phyloP scores from a whole-genome alignment of 2,888 invertebrate genomes.

The Epirrhoe tristata region DNA sequence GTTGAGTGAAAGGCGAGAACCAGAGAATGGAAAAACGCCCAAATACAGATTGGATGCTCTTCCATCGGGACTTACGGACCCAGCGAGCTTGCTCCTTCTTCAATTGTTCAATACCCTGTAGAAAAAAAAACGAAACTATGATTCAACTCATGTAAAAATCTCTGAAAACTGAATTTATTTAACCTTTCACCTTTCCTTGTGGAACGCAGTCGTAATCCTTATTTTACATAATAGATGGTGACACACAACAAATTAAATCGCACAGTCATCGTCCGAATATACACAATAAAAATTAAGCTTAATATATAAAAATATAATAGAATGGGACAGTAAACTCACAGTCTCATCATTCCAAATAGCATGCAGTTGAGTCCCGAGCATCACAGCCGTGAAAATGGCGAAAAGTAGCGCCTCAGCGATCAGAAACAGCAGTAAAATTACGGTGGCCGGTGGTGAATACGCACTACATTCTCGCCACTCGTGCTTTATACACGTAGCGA shows the following conservation, averaged over 20 bases:
- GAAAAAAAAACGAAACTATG: neutral
- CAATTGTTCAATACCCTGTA: conserved; percentile 97
- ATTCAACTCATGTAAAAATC: too few relatives aligned
- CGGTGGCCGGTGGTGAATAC: conserved; percentile 98
- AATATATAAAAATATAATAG: neutral
- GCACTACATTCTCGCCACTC: conserved; percentile 98
- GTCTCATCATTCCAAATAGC: conserved; percentile 99
- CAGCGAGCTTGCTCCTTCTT: conserved; percentile 98
- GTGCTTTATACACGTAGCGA: conserved; percentile 95
- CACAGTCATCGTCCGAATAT: too few relatives aligned
- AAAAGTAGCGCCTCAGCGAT: conserved; percentile 98
- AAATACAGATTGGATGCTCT: conserved; percentile 98
- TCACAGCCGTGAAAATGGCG: conserved; percentile 98
- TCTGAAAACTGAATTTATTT: too few relatives aligned
- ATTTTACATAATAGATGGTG: too few relatives aligned
- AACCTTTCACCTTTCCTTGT: too few relatives aligned
- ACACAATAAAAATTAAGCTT: too few relatives aligned
- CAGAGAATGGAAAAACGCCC: conserved; percentile 97
- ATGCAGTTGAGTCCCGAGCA: conserved; percentile 98
- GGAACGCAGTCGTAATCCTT: too few relatives aligned
- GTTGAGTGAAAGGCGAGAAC: conserved; percentile 97
- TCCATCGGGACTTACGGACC: conserved; percentile 96
- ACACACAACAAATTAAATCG: too few relatives aligned
- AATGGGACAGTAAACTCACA: conserved; percentile 76
- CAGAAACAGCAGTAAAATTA: conserved; percentile 95